Percentiles rank a stretch among this genome's conserved stretches.
These are phyloP conservation scores for Tachyglossus aculeatus DNA, from an alignment of 2,797 vertebrate genomes.

Conservation along the genomic window DNA sequence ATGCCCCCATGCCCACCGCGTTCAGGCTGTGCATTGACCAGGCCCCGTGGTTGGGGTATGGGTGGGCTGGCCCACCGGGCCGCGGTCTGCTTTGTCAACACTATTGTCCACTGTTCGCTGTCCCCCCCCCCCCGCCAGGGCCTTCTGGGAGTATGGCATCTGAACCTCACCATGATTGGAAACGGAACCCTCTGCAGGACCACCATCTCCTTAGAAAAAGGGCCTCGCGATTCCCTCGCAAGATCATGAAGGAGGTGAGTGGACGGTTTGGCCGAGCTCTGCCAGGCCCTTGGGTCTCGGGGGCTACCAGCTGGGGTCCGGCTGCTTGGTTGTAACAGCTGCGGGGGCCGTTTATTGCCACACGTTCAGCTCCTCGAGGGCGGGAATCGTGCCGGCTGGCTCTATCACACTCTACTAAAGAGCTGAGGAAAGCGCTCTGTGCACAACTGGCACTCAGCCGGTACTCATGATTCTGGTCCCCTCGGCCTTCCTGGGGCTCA, in stretches of 20 bases:
- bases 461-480: no score
- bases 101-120: not conserved
- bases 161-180: slow-evolving; percentile 80
- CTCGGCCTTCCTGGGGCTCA: no score
- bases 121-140: slow-evolving; percentile 49
- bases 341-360: no score
- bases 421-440: not conserved
- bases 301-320: not conserved
- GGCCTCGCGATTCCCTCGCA: slow-evolving; percentile 74
- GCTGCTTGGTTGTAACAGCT: slow-evolving; percentile 10
- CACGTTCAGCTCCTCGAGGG: no score
- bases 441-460: no score
- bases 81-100: not conserved
- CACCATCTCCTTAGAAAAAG: slow-evolving; percentile 76
- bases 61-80: not conserved
- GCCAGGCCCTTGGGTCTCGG: not conserved
- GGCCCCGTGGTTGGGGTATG: no score
- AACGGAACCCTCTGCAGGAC: slow-evolving; percentile 66
- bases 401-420: not conserved
- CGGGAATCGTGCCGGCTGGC: not conserved
- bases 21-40: no score
- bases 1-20: no score
- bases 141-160: slow-evolving; percentile 83
- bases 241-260: slow-evolving; percentile 85
- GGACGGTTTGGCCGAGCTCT: not conserved